Percentiles rank a stretch among this genome's conserved stretches.
These are phyloP conservation scores for Entomyzon cyanotis DNA, from an alignment of 2,113 vertebrate species.

Conservation along the genomic window DNA sequence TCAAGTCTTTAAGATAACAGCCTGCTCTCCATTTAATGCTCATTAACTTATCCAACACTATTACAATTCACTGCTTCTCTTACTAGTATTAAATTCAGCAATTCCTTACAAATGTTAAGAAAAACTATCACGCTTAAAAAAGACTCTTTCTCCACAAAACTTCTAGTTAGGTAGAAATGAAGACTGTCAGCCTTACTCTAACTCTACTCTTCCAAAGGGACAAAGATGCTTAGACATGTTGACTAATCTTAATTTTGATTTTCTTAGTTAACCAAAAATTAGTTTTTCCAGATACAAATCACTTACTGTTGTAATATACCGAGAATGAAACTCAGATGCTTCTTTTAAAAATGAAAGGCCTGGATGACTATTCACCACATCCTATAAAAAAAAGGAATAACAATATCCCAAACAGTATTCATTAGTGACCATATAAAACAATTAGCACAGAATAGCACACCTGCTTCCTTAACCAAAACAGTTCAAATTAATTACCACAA, in stretches of 20 bases:
- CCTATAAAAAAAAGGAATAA: constrained; percentile 67
- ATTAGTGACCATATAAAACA: neutral
- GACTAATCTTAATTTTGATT: neutral
- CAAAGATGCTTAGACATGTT: neutral
- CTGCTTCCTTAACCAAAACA: neutral
- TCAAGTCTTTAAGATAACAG: neutral
- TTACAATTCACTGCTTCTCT: neutral
- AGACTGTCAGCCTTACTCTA: neutral
- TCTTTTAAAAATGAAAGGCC: constrained; percentile 92
- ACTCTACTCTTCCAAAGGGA: neutral
- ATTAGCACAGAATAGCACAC: neutral
- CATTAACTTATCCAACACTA: neutral
- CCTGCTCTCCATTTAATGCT: neutral
- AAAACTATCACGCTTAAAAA: neutral
- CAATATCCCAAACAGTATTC: neutral
- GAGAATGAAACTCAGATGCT: constrained; percentile 93
- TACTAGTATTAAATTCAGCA: neutral
- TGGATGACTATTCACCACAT: constrained; percentile 92
- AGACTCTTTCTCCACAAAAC: neutral
- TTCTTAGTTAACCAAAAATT: neutral
- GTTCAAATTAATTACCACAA: neutral
- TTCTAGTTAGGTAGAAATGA: neutral
- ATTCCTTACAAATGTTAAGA: neutral
- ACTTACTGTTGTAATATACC: constrained; percentile 96
- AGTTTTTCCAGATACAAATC: neutral